Base-by-base conservation (phyloP, 2,113 vertebrate genomes). In the Platichthys stellatus region DNA sequence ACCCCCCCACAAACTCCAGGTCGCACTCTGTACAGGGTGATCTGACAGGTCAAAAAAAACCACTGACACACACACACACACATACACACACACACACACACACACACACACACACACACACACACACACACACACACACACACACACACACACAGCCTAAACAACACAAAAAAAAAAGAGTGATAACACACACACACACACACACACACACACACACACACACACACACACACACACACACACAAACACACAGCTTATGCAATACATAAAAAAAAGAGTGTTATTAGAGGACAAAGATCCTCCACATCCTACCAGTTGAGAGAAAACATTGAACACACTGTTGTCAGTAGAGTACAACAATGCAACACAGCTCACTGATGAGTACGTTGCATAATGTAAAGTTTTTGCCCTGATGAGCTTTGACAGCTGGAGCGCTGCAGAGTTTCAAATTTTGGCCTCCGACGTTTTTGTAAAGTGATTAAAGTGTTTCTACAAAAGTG, bases 401-500 rank as follows among this genome's bases (percentile, higher is more conserved):
- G 0, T 47, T 61, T 11, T 71, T 31, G n/a, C 17, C 21, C 24
- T 76, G 66, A 79, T 81, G n/a, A 28, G 35, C 7, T 73, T n/a
- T 68, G 81, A 78, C 83, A 90, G 61, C 69, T 64, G 15, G 23
- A 67, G 56, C 0, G 1, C 72, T 83, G 78, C 24, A 62, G 7
- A 69, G 53, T 66, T 80, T 88, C 58, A 83, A 66, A 75, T 79
- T 24, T n/a, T 59, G 43, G n/a, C 51, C 7, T 65, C 60, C 0
- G 9, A 13, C 54, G 28, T 2, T 57, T 57, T 79, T 45, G 68
- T 18, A 69, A 28, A 66, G 63, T 74, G 51, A 78, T 80, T 62
- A 57, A 73, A 86, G 72, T 72, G 63, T 47, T 82, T 77, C 56
- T 79, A 45, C 49, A 65, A 74, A 31, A 76, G 63, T 56, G 62